Evolutionary conservation across 2,888 invertebrate species (phyloP).

Genomic region (Drosophila testacea): DNA sequence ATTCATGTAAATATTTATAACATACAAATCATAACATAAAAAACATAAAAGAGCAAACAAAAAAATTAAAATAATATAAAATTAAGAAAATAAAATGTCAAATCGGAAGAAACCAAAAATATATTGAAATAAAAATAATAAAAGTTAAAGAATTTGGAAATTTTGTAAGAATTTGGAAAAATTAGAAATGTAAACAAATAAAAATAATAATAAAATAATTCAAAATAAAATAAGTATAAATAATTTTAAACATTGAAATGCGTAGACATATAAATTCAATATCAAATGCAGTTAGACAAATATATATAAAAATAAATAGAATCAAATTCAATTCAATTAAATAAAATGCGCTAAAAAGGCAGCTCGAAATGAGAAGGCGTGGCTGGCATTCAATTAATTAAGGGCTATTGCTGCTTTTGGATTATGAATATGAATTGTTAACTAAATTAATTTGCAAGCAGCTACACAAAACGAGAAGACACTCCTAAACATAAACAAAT

Average conservation of each 20-base stretch:
- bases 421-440: slow-evolving; percentile 24
- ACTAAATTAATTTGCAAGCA: slow-evolving; percentile 54
- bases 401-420: slow-evolving; percentile 9
- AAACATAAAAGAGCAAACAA: slow-evolving; percentile 53
- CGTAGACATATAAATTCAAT: slow-evolving; percentile 64
- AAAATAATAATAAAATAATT: neutral
- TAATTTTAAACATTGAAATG: slow-evolving; percentile 54
- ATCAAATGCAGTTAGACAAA: slow-evolving; percentile 79
- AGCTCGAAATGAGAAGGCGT: slow-evolving; percentile 50
- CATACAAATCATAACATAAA: slow-evolving; percentile 69
- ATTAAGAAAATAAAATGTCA: slow-evolving; percentile 25
- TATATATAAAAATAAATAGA: slow-evolving; percentile 39
- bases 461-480: slow-evolving; percentile 67
- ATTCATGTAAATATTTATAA: slow-evolving; percentile 72
- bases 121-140: slow-evolving; percentile 26
- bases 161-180: slow-evolving; percentile 11
- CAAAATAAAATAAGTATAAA: neutral
- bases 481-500: slow-evolving; percentile 36
- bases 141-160: slow-evolving; percentile 20
- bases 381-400: slow-evolving; percentile 32
- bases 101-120: slow-evolving; percentile 10
- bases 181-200: neutral
- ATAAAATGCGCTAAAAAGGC: slow-evolving; percentile 44
- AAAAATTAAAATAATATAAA: slow-evolving; percentile 26
- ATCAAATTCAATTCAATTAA: slow-evolving; percentile 48